Conservation (phyloP, 1,140 invertebrate species). For the Drosophila ohnishii region DNA sequence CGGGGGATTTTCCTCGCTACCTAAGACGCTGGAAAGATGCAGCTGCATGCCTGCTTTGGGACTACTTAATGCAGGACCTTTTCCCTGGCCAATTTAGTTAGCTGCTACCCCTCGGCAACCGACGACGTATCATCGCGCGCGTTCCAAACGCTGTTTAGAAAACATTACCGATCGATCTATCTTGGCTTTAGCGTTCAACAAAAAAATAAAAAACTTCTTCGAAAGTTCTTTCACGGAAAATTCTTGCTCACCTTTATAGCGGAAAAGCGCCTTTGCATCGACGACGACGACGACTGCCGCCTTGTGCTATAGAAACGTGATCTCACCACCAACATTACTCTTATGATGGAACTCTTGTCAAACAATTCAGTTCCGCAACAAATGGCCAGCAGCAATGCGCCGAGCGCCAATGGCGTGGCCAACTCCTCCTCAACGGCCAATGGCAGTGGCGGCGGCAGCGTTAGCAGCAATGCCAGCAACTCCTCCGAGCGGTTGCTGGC, state of each 20-base stretch:
- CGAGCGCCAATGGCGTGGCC: slow-evolving; percentile 52
- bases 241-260: slow-evolving; percentile 35
- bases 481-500: slow-evolving; percentile 72
- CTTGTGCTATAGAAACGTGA: slow-evolving; percentile 63
- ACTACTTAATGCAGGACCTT: slow-evolving; percentile 69
- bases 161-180: not conserved
- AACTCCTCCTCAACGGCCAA: slow-evolving; percentile 42
- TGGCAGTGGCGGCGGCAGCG: slow-evolving; percentile 57
- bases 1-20: slow-evolving; percentile 56
- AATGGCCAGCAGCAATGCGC: slow-evolving; percentile 74
- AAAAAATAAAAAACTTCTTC: not conserved
- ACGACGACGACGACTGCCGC: slow-evolving; percentile 54
- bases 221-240: not conserved
- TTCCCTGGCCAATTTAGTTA: slow-evolving; percentile 59
- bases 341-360: slow-evolving; percentile 82
- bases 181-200: not conserved
- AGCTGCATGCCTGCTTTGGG: slow-evolving; percentile 45
- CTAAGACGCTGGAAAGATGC: slow-evolving; percentile 45
- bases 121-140: slow-evolving; percentile 61
- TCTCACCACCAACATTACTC: slow-evolving; percentile 58
- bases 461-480: slow-evolving; percentile 74
- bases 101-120: slow-evolving; percentile 52
- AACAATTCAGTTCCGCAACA: slow-evolving; percentile 79
- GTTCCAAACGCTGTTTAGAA: slow-evolving; percentile 68
- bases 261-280: slow-evolving; percentile 54